A percentile compares a stretch with the other conserved stretches of the same genome.
Evolutionary conservation across 2,888 invertebrate genomes (phyloP).

Genomic region (Nasonovia ribisnigri): DNA sequence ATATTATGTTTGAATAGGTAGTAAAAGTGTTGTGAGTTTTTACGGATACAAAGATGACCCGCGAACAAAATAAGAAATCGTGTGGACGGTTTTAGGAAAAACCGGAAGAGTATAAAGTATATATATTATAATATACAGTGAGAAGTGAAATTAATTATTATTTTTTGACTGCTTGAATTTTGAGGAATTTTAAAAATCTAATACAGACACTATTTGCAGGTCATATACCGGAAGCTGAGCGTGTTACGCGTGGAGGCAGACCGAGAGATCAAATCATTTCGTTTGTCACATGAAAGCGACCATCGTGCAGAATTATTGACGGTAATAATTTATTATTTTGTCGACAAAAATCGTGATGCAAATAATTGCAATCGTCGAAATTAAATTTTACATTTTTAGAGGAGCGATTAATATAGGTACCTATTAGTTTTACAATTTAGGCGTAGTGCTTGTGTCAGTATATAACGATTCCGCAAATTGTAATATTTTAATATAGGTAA

Average conservation of each 20-base stretch:
- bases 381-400: too few relatives aligned
- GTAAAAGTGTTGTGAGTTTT: conserved; percentile 12
- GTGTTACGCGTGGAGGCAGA: background rate
- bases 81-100: background rate
- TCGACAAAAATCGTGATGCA: background rate
- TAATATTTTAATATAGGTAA: too few relatives aligned
- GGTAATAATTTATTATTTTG: background rate
- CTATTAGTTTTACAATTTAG: too few relatives aligned
- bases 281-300: background rate
- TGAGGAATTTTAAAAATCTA: background rate
- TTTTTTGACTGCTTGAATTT: background rate
- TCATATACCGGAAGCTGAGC: background rate
- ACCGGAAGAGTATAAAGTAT: background rate
- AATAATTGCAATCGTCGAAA: background rate
- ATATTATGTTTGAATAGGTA: background rate
- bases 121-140: background rate
- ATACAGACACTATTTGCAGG: background rate
- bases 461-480: too few relatives aligned
- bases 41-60: background rate
- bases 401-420: too few relatives aligned
- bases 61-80: background rate
- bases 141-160: background rate
- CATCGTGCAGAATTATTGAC: background rate
- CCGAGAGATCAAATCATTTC: background rate
- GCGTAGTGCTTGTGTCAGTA: too few relatives aligned